Conservation (phyloP, 2,888 invertebrate genomes). For the Coenonympha arcania region DNA sequence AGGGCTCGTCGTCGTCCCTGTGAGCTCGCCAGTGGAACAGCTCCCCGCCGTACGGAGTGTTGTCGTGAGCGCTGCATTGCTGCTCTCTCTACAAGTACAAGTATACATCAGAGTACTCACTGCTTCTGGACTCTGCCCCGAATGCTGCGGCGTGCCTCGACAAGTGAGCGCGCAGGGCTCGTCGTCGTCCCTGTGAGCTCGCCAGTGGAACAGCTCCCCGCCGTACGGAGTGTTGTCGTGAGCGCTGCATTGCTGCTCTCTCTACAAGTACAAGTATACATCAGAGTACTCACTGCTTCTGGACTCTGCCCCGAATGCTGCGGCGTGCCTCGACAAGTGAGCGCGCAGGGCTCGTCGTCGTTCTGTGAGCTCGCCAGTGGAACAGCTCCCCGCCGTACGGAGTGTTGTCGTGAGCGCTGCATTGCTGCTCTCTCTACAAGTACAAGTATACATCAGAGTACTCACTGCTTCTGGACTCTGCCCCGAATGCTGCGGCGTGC, state of each 20-base stretch:
- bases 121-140: slow-evolving; percentile 56
- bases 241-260: slow-evolving; percentile 89
- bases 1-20: slow-evolving; percentile 86
- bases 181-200: slow-evolving; percentile 85
- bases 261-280: too few species aligned
- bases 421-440: slow-evolving; percentile 91
- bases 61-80: slow-evolving; percentile 90
- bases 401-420: slow-evolving; percentile 86
- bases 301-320: slow-evolving; percentile 61
- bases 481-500: slow-evolving; percentile 63
- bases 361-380: slow-evolving; percentile 89
- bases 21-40: slow-evolving; percentile 89
- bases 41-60: slow-evolving; percentile 85
- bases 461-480: too few species aligned
- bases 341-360: slow-evolving; percentile 85
- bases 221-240: slow-evolving; percentile 89
- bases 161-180: slow-evolving; percentile 91
- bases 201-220: slow-evolving; percentile 86
- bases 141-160: slow-evolving; percentile 73
- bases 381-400: slow-evolving; percentile 86
- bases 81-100: slow-evolving; percentile 84
- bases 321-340: slow-evolving; percentile 82
- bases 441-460: slow-evolving; percentile 79
- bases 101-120: too few species aligned
- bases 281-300: too few species aligned